Evolutionary conservation across 2,797 vertebrate species (phyloP).

Genomic region (Periparus ater): DNA sequence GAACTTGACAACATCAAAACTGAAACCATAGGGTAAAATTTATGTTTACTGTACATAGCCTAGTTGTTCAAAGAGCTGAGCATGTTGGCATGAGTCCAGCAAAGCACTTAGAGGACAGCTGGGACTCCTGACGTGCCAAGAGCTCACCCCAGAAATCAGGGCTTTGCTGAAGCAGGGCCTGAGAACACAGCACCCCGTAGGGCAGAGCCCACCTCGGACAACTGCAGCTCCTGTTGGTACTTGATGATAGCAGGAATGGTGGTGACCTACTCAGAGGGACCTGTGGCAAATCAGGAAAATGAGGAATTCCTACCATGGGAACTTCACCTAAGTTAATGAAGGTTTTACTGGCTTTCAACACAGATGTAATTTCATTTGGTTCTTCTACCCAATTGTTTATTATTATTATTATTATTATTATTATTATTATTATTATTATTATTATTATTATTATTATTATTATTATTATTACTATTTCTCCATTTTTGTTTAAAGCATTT

Average conservation of each 20-base stretch:
- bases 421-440: not conserved
- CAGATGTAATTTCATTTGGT: not conserved
- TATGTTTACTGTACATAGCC: not conserved
- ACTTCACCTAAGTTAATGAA: not conserved
- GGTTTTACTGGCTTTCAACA: not conserved
- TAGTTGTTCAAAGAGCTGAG: not conserved
- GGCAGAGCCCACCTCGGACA: not conserved
- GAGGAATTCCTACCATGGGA: not conserved
- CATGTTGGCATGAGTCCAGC: not conserved
- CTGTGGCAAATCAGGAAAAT: not conserved
- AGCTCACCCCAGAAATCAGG: not conserved
- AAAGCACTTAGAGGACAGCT: not conserved
- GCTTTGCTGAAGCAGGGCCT: not conserved
- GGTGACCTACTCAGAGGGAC: not conserved
- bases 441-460: too few relatives aligned
- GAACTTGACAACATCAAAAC: not conserved
- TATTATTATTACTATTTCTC: too few relatives aligned
- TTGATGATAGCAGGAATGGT: not conserved
- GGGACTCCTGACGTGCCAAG: not conserved
- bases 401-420: not conserved
- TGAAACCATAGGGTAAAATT: not conserved
- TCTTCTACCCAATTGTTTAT: rapidly evolving
- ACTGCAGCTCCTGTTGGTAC: rapidly evolving
- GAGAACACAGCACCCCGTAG: not conserved
- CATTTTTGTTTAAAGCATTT: not conserved